Base-by-base conservation (phyloP, 2,113 vertebrate genomes). In the Amphiprion ocellaris region DNA sequence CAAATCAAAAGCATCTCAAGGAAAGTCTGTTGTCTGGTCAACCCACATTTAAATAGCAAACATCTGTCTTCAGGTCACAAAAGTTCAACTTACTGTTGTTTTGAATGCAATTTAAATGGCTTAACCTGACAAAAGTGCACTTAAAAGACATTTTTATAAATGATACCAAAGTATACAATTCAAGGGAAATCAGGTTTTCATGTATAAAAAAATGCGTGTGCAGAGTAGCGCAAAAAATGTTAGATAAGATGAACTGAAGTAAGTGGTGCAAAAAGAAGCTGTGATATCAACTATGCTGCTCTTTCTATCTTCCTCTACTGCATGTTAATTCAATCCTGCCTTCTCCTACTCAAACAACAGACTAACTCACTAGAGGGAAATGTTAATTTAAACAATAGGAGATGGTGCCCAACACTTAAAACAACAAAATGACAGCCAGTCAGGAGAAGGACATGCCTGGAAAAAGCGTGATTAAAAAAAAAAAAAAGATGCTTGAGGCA, bases 1-100 rank as follows among this genome's bases (percentile, higher is more conserved):
- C 58, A 44, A 82, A 82, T 74, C 69, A 58, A 50, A 79, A 63
- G n/a, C 55, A 66, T 52, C 33, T 74, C 30, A 16, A 15, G 77
- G 59, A 59, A 46, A 58, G 64, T 11, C 52, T 24, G 30, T 52
- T 23, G 61, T 77, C 71, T 65, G 71, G 15, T 74, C 21, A 19
- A 23, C 17, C 10, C 44, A 37, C 56, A 64, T 73, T 83, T 37
- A 72, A 83, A 80, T 11, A 61, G 60, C 39, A 58, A 60, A 58
- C 28, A 30, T 71, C 49, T 30, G 66, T 19, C 72, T 69, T 15
- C 0, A 69, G 69, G 78, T 77, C 79, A 66, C 0, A 1, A 2
- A 6, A 37, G 53, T 52, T 73, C 14, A 67, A 33, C 28, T 59
- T 1, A 1, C 14, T 12, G 8, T 30, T 19, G 47, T 56, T 12